A percentile compares a stretch with the other conserved stretches of the same genome.
Conservation (phyloP, 2,113 vertebrate genomes). For the Pedetes capensis region DNA sequence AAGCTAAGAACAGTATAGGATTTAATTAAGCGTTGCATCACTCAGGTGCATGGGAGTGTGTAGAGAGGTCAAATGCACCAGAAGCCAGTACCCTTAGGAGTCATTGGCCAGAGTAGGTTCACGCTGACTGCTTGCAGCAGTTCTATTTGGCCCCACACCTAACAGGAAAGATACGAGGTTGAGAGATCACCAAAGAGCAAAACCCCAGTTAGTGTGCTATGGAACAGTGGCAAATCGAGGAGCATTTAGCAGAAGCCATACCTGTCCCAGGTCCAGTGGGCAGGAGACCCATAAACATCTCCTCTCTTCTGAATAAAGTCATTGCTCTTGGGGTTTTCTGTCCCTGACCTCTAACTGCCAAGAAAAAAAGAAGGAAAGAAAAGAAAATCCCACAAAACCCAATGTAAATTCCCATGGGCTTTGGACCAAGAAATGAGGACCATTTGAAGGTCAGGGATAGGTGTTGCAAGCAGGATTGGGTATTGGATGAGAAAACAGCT, state of each 20-base stretch:
- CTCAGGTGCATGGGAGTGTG: neutral
- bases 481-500: neutral
- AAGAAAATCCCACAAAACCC: neutral
- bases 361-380: neutral
- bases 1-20: slow-evolving; percentile 49
- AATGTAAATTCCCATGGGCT: neutral
- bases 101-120: neutral
- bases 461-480: neutral
- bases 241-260: neutral
- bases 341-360: neutral
- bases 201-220: neutral
- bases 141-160: neutral
- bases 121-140: neutral
- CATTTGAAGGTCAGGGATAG: neutral
- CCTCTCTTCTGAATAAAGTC: neutral
- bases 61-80: slow-evolving; percentile 48
- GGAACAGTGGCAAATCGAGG: neutral
- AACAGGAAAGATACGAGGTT: neutral
- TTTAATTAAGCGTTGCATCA: slow-evolving; percentile 60
- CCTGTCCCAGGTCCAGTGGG: neutral
- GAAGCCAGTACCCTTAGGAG: neutral
- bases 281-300: neutral
- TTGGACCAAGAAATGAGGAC: neutral
- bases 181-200: neutral
- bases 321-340: neutral